phyloP scores from a whole-genome alignment of 2,113 vertebrate genomes.

The Dromaius novaehollandiae region DNA sequence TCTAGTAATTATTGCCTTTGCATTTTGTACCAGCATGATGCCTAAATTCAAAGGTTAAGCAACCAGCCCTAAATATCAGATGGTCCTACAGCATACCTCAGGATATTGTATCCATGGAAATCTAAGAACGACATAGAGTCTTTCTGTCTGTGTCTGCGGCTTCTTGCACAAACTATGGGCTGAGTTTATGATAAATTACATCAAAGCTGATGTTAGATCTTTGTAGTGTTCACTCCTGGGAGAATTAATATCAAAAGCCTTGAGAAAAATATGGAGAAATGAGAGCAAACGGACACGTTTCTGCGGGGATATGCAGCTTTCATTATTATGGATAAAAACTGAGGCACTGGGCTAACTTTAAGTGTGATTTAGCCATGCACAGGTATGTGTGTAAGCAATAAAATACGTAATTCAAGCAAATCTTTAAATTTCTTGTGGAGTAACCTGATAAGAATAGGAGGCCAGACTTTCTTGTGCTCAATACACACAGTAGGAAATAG shows the following conservation, averaged over 20 bases:
- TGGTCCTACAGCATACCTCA: background rate
- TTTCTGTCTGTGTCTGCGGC: background rate
- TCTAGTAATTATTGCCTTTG: slow-evolving; percentile 63
- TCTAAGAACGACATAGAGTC: background rate
- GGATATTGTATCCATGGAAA: slow-evolving; percentile 22
- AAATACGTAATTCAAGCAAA: background rate
- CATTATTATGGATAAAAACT: background rate
- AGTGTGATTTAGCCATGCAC: background rate
- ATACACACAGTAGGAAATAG: background rate
- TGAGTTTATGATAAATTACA: background rate
- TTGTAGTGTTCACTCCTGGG: background rate
- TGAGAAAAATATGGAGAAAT: background rate
- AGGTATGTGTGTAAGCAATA: background rate
- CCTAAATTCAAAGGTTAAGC: slow-evolving; percentile 40
- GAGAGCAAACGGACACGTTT: background rate
- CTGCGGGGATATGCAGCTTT: background rate
- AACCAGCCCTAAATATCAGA: background rate
- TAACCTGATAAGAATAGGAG: background rate
- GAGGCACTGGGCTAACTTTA: background rate
- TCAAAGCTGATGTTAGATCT: slow-evolving; percentile 11
- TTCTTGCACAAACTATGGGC: background rate
- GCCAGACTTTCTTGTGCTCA: background rate
- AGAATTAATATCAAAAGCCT: background rate
- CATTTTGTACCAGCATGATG: slow-evolving; percentile 38
- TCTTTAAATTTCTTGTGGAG: background rate